Base-by-base conservation (phyloP, 2,888 invertebrate species). In the Candidula unifasciata region DNA sequence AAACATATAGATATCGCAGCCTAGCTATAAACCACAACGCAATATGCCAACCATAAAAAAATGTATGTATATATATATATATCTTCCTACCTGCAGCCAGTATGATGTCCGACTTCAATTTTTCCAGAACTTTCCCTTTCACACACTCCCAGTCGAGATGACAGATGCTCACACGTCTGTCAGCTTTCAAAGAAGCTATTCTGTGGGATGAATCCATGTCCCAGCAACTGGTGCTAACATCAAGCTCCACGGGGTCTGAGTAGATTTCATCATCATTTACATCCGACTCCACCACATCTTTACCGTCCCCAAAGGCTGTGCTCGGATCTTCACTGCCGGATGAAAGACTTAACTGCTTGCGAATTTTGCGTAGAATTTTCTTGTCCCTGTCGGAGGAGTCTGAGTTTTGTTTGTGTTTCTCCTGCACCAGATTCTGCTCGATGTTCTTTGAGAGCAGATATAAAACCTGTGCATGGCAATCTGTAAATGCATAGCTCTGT, bases 391-490 rank as follows among this genome's bases (percentile, higher is more conserved):
- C 77, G 8, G 80, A 69, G 2, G 80, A 64, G 8, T 78, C 80
- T 27, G 82, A 54, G 33, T 73, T 74, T 52, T 74, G 35, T 68
- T 82, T 80, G 44, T 71, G 68, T 37, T 83, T 73, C 37, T 85
- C 69, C 27, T 82, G 68, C 35, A 77, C 71, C 24, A 92, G 87
- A 84, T 91, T 92, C 57, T 86, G 86, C 76, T 91, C 88, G 78
- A 92, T 89, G 86, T 92, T 92, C 76, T 87, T 88, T 69, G 90
- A 89, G 13, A 92, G 87, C n/a, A 91, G 89, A 74, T 90, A 89
- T 0, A 92, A 84, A 30, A 92, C 92, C 84, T 91, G 90, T 18
- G 88, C 86, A 83, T 92, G 91, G 80, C 90, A 90, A 89, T 92
- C 92, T 71, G 90, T 90, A 84, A 91, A 91, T 69, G 90, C 89